Evolutionary conservation across 2,888 invertebrate genomes (phyloP).

Genomic region (Heteromyza rotundicornis): DNA sequence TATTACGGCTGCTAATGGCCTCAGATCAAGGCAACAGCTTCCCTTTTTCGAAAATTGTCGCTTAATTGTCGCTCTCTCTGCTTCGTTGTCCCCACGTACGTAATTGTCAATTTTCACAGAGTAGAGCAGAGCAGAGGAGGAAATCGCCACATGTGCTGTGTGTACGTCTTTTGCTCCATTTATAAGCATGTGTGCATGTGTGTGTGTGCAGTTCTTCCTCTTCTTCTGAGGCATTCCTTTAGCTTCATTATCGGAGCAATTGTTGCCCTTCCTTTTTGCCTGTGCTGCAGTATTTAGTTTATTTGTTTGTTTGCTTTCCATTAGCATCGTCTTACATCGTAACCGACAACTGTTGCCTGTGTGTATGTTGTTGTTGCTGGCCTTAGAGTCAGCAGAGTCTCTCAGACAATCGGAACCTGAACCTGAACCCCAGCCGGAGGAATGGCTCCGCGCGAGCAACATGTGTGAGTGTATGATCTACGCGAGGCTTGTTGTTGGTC

Average conservation of each 20-base stretch:
- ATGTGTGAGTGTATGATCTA: too few species aligned
- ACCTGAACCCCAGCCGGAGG: neutral
- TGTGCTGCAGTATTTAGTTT: slow-evolving; percentile 22
- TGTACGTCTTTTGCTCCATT: neutral
- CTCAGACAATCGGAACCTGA: neutral
- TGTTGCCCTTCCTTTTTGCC: slow-evolving; percentile 33
- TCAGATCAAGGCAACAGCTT: neutral
- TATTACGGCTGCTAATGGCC: slow-evolving; percentile 32
- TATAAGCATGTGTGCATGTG: neutral
- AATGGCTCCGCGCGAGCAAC: neutral
- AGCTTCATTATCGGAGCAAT: slow-evolving; percentile 35
- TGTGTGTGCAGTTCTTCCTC: slow-evolving; percentile 2
- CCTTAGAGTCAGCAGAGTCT: too few species aligned
- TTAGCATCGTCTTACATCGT: slow-evolving; percentile 13
- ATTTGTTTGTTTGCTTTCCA: neutral
- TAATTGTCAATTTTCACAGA: neutral
- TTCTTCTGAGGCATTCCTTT: slow-evolving; percentile 24
- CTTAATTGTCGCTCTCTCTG: slow-evolving; percentile 4
- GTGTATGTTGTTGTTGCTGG: slow-evolving; percentile 18
- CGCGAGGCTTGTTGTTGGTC: too few species aligned
- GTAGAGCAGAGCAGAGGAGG: slow-evolving; percentile 31
- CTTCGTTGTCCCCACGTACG: neutral
- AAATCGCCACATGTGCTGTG: neutral
- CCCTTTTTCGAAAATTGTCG: neutral
- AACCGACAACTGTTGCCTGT: slow-evolving; percentile 17